phyloP scores from a whole-genome alignment of 2,797 vertebrate genomes.

The Pseudopleuronectes americanus region DNA sequence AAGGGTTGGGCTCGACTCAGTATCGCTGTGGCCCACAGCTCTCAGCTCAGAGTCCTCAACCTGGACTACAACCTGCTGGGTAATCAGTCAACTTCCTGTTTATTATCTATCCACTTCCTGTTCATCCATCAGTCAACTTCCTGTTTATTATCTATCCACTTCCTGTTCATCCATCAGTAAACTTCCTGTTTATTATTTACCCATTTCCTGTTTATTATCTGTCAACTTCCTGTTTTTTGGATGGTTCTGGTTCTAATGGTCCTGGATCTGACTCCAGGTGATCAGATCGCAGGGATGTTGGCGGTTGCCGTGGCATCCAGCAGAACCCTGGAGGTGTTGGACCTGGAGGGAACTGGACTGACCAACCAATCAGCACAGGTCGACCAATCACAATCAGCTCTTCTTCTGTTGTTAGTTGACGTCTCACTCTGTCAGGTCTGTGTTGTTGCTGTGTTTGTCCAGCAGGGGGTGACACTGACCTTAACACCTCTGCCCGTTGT shows the following conservation, averaged over 20 bases:
- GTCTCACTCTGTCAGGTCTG: background rate
- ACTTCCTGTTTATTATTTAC: too few relatives aligned
- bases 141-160: too few relatives aligned
- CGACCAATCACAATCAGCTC: background rate
- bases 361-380: constrained; percentile 89
- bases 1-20: constrained; percentile 93
- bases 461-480: background rate
- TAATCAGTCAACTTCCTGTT: constrained; percentile 50
- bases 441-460: background rate
- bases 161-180: too few relatives aligned
- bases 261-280: constrained; percentile 80
- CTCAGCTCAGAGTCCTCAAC: constrained; percentile 93
- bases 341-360: constrained; percentile 95
- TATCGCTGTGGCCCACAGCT: constrained; percentile 95
- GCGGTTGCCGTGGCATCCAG: constrained; percentile 95
- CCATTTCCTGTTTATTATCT: too few relatives aligned
- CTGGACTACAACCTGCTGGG: constrained; percentile 97
- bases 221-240: too few relatives aligned
- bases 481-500: too few relatives aligned
- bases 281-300: constrained; percentile 92
- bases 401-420: background rate
- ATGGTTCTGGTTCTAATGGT: background rate
- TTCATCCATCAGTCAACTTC: too few relatives aligned
- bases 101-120: background rate
- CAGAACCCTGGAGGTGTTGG: constrained; percentile 93